Percentiles rank a stretch among this genome's conserved stretches.
These are phyloP conservation scores for Pachyseris speciosa DNA, from an alignment of 64 coral and sea anemone species.

Conservation along the genomic window DNA sequence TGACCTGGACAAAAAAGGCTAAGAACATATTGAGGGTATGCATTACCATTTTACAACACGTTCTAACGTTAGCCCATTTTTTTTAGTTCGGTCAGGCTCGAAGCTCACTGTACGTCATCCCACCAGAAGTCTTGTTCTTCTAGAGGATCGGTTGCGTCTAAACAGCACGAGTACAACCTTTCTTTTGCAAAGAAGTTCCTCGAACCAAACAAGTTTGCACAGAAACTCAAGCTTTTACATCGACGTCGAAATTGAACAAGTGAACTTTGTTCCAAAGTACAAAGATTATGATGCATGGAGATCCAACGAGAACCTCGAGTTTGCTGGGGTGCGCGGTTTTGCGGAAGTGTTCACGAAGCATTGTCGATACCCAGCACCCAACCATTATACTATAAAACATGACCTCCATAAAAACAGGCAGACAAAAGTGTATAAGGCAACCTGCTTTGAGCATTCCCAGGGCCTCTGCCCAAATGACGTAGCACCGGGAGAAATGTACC, in stretches of 20 bases:
- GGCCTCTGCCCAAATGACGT: constrained; percentile 52
- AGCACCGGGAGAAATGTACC: constrained; percentile 64
- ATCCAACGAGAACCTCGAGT: constrained; percentile 61
- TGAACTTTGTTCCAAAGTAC: constrained; percentile 68
- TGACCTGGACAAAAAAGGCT: too few species aligned
- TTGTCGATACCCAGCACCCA: constrained; percentile 73
- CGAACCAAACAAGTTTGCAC: constrained; percentile 10
- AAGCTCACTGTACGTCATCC: constrained; percentile 6
- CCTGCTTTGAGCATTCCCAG: constrained; percentile 24
- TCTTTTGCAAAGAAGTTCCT: not conserved
- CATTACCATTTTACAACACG: too few species aligned
- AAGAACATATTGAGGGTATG: too few species aligned
- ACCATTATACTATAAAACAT: constrained; percentile 65
- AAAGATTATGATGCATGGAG: constrained; percentile 61
- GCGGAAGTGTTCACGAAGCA: constrained; percentile 7
- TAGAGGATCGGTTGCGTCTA: constrained; percentile 58
- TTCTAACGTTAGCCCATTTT: not conserved
- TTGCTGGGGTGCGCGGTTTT: constrained; percentile 45
- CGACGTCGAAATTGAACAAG: constrained; percentile 58
- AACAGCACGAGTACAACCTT: constrained; percentile 42
- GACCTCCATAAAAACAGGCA: constrained; percentile 47
- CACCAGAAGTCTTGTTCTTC: constrained; percentile 16
- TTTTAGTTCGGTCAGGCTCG: constrained; percentile 51
- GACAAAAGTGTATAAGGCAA: constrained; percentile 57
- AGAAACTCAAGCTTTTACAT: constrained; percentile 69